Evolutionary conservation across 2,797 vertebrate species (phyloP), one percentile per base, ranked within the genome.

Genomic region (Enoplosus armatus): DNA sequence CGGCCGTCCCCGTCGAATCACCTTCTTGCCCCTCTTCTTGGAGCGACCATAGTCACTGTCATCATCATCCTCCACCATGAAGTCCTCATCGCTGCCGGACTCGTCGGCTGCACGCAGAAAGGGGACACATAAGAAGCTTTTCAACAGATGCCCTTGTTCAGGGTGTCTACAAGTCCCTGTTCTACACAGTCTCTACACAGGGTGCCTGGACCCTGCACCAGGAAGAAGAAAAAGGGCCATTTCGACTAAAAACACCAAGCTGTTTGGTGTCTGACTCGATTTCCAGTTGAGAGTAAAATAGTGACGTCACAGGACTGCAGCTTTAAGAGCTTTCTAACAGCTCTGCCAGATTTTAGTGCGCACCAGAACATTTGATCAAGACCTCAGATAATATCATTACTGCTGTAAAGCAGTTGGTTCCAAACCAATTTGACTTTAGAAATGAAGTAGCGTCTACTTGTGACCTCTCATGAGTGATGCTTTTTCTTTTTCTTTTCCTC

Each of bases 11-110:
- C 98, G 97, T 95, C 97, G 96, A 73, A 97, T 96, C 82, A 98
- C 96, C 92, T 98, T 99, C 93, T 98, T 98, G 54, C 97, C 96
- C 92, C 96, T 99, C 95, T 99, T 99, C 97, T 97, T 99, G 90
- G 98, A 99, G 94, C 94, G 97, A 77, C 98, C 98, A 59, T 99
- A 99, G 92, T 99, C 98, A 67, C 98, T 99, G 87, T 99, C 98
- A 82, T 99, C 98, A 78, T 99, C 98, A 26, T 99, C 98, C 92
- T 99, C 98, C 91, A 97, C 96, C 93, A 97, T 97, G 93, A 99
- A 99, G 87, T 99, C 98, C 85, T 99, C 98, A 59, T 99, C 98
- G 0, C 98, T 99, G 90, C 97, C 95, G 2, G 95, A 96, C 89
- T 96, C 95, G 6, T 96, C 95, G 56, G 92, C 90, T 94, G 88